Evolutionary conservation across 2,113 vertebrate species (phyloP).

Genomic region (Synchiropus splendidus): DNA sequence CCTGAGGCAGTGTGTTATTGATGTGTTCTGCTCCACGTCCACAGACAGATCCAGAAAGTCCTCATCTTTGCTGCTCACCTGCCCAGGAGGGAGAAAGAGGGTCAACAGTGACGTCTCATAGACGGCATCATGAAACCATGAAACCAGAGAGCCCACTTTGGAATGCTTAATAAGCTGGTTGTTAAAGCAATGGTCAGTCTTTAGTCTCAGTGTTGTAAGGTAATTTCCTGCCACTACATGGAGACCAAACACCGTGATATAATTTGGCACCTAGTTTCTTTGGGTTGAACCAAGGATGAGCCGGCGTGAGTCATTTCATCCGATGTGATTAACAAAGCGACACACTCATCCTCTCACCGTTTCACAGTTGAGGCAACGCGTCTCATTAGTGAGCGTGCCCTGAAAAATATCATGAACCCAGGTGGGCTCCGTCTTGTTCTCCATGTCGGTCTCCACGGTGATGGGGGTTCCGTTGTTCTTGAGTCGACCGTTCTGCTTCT

Average conservation of each 20-base stretch:
- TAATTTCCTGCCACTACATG: too few species aligned
- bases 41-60: conserved; percentile 98
- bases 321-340: not conserved
- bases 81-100: conserved; percentile 37
- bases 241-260: too few species aligned
- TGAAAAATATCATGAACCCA: conserved; percentile 99
- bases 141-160: not conserved
- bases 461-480: conserved; percentile 84
- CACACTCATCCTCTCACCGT: conserved; percentile 67
- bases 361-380: conserved; percentile 98
- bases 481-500: conserved; percentile 88
- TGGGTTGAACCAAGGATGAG: too few species aligned
- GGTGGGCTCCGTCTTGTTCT: conserved; percentile 84
- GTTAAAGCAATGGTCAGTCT: too few species aligned
- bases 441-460: conserved; percentile 69
- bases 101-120: too few species aligned
- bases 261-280: too few species aligned
- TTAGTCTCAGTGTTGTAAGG: too few species aligned
- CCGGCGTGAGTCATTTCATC: too few species aligned
- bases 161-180: too few species aligned
- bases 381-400: conserved; percentile 97
- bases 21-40: conserved; percentile 97
- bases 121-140: too few species aligned
- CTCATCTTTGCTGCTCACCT: conserved; percentile 99
- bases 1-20: conserved; percentile 97